Conservation (phyloP, 2,797 vertebrate genomes). For the Lepilemur ruficaudatus region DNA sequence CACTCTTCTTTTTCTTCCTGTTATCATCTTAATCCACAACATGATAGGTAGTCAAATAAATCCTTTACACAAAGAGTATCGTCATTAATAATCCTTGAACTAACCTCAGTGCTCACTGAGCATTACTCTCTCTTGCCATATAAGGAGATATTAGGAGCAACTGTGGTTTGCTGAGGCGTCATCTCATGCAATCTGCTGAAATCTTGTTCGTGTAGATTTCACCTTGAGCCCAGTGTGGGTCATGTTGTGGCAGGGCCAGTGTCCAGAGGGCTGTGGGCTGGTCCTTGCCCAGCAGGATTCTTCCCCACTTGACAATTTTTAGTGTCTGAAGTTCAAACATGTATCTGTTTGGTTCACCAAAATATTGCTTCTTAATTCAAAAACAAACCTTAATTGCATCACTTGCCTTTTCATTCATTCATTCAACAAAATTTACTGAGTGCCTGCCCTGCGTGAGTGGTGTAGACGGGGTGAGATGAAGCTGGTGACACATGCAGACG, state of each 20-base stretch:
- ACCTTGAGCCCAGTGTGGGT: not conserved
- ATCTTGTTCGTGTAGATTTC: not conserved
- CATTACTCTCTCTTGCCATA: not conserved
- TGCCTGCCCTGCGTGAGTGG: not conserved
- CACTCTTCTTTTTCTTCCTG: not conserved
- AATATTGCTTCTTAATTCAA: not conserved
- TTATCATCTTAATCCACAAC: conserved; percentile 7
- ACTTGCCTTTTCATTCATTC: not conserved
- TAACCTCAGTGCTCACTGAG: not conserved
- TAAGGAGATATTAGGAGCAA: not conserved
- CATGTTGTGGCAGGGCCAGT: not conserved
- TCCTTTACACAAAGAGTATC: not conserved
- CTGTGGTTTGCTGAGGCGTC: not conserved
- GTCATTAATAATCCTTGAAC: conserved; percentile 32
- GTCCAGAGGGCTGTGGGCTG: not conserved
- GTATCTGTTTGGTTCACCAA: not conserved
- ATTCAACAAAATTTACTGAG: not conserved
- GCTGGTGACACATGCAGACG: accelerated
- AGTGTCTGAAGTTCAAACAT: not conserved
- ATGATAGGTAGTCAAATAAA: conserved; percentile 43
- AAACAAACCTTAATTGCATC: not conserved
- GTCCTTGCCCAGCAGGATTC: not conserved
- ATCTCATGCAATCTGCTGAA: not conserved
- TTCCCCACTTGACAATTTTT: not conserved
- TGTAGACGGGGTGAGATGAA: not conserved